These are phyloP conservation scores for Nesogale talazaci DNA, from an alignment of 2,113 vertebrate species.

Conservation along the genomic window DNA sequence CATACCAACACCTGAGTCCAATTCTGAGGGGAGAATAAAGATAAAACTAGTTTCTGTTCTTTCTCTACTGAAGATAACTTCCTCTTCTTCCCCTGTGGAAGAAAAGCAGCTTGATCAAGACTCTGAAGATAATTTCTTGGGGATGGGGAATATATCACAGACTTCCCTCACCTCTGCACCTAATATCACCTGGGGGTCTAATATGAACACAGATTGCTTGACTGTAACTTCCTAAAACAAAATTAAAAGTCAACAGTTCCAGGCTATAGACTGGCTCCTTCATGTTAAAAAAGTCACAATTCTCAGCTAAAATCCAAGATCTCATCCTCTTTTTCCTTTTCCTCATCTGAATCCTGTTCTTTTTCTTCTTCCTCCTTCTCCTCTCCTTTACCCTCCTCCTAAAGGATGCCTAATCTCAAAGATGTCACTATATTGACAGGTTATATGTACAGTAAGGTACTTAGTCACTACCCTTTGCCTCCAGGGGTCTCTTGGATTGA, in stretches of 20 bases:
- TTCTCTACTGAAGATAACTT: constrained; percentile 59
- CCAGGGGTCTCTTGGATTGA: constrained; percentile 78
- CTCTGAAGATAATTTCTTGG: neutral
- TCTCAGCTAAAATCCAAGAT: neutral
- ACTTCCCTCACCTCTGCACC: constrained; percentile 4
- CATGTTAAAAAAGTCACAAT: constrained; percentile 65
- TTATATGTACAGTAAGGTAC: neutral
- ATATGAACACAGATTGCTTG: neutral
- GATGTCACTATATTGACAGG: neutral
- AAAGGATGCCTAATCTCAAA: neutral
- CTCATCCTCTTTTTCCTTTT: neutral
- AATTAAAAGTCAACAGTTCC: constrained; percentile 32
- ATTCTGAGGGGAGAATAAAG: constrained; percentile 36
- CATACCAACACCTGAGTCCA: constrained; percentile 61
- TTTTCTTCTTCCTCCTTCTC: neutral
- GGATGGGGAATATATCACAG: constrained; percentile 38
- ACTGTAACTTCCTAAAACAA: neutral
- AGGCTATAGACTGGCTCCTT: constrained; percentile 67
- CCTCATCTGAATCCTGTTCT: neutral
- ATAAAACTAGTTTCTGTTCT: constrained; percentile 72
- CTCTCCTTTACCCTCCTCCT: neutral
- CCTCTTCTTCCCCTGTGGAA: constrained; percentile 4
- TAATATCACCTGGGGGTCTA: neutral
- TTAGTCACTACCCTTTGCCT: constrained; percentile 67
- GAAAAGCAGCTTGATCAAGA: constrained; percentile 32